phyloP scores from a whole-genome alignment of 2,888 invertebrate genomes.

The Cataglyphis altisquamis region DNA sequence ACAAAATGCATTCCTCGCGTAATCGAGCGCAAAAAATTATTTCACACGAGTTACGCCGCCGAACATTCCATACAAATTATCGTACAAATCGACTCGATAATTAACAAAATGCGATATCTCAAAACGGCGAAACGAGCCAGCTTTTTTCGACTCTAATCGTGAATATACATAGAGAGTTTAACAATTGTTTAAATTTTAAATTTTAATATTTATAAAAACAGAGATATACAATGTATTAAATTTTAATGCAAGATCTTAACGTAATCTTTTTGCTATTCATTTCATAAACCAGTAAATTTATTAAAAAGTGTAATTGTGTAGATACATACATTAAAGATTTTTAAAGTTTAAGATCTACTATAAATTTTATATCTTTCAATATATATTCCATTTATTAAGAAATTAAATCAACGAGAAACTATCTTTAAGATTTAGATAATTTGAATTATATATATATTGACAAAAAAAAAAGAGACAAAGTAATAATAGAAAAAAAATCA shows the following conservation, averaged over 20 bases:
- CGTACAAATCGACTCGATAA: neutral
- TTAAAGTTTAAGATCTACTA: too few species aligned
- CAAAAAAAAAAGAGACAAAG: neutral
- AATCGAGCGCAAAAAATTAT: conserved; percentile 31
- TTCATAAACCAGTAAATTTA: neutral
- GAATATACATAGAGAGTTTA: neutral
- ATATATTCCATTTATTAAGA: neutral
- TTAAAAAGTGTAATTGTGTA: neutral
- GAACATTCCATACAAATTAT: conserved; percentile 24
- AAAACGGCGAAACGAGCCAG: neutral
- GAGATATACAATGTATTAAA: neutral
- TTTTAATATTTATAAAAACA: neutral
- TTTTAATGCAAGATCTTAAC: neutral
- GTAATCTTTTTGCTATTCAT: neutral
- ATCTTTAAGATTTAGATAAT: neutral
- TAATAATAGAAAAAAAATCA: neutral
- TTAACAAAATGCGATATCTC: neutral
- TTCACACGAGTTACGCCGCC: neutral
- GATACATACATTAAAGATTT: neutral
- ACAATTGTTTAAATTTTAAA: neutral
- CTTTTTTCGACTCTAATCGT: neutral
- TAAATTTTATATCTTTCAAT: neutral
- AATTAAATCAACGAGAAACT: neutral
- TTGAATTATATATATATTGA: neutral
- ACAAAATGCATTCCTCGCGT: conserved; percentile 41